Evolutionary conservation across 1,140 invertebrate genomes (phyloP).

Genomic region (Choristoneura fumiferana): DNA sequence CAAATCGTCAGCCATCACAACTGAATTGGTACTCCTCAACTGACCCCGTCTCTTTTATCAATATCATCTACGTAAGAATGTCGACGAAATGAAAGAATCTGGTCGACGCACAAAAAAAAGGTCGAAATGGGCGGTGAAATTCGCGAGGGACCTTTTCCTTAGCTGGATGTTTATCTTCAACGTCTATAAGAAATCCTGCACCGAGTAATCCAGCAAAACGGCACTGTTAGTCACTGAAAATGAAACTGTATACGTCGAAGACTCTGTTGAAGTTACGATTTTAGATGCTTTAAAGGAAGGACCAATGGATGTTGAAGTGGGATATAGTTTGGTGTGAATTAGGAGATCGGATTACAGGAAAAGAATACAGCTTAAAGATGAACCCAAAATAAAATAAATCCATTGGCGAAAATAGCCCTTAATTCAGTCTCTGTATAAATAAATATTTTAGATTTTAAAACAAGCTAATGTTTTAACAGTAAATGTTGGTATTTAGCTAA

Average conservation of each 20-base stretch:
- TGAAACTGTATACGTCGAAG: background rate
- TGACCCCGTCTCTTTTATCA: constrained; percentile 40
- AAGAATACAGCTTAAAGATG: constrained; percentile 40
- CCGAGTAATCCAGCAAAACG: constrained; percentile 20
- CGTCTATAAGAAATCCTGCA: constrained; percentile 35
- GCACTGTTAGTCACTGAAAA: background rate
- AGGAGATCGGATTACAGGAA: background rate
- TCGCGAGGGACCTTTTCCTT: constrained; percentile 47
- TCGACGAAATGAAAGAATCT: constrained; percentile 50
- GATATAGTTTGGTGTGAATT: background rate
- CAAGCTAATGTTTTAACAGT: constrained; percentile 32
- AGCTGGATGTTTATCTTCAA: constrained; percentile 51
- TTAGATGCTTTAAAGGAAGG: background rate
- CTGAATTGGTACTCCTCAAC: background rate
- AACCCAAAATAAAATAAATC: constrained; percentile 44
- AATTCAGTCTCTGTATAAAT: constrained; percentile 32
- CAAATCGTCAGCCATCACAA: background rate
- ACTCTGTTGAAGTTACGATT: background rate
- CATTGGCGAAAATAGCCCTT: constrained; percentile 43
- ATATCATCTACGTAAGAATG: constrained; percentile 51
- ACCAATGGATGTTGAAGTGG: background rate
- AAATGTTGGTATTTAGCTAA: constrained; percentile 22
- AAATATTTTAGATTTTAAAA: constrained; percentile 23
- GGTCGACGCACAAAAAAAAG: constrained; percentile 49
- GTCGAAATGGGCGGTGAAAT: constrained; percentile 50